phyloP scores from a whole-genome alignment of 2,797 vertebrate species.

The Ctenochaetus hawaiiensis region DNA sequence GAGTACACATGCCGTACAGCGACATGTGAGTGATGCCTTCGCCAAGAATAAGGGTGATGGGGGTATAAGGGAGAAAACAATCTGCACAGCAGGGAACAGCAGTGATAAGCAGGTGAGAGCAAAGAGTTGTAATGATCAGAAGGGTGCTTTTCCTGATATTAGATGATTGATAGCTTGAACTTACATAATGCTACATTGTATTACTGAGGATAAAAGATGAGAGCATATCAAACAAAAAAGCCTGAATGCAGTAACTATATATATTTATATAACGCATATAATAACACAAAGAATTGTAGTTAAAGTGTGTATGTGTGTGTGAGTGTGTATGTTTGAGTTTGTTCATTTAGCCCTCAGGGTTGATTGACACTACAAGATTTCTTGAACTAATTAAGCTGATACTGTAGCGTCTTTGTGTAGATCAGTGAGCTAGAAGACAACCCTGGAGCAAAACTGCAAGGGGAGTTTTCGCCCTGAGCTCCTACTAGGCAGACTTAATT shows the following conservation, averaged over 20 bases:
- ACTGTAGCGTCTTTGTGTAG: slow-evolving; percentile 26
- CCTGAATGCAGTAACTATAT: too few relatives aligned
- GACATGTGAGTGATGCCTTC: neutral
- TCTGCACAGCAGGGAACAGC: neutral
- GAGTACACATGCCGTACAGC: neutral
- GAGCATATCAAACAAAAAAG: too few relatives aligned
- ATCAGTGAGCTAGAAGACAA: slow-evolving; percentile 27
- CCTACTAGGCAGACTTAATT: slow-evolving; percentile 29
- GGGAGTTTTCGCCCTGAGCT: slow-evolving; percentile 6
- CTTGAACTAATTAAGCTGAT: slow-evolving; percentile 46
- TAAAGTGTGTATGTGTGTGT: neutral
- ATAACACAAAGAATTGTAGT: too few relatives aligned
- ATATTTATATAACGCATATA: too few relatives aligned
- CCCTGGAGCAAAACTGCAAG: slow-evolving; percentile 12
- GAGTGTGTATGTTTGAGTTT: slow-evolving; percentile 7
- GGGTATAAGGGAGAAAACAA: neutral
- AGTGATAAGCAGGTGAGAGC: neutral
- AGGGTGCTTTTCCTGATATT: neutral
- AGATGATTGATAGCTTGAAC: too few relatives aligned
- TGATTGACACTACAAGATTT: slow-evolving; percentile 40
- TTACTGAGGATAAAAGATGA: too few relatives aligned
- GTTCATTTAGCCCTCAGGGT: slow-evolving; percentile 28
- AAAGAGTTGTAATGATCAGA: neutral
- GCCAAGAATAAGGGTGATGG: neutral
- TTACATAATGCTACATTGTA: too few relatives aligned